These are phyloP conservation scores for Hypomesus transpacificus DNA, from an alignment of 2,113 vertebrate species.

Conservation along the genomic window DNA sequence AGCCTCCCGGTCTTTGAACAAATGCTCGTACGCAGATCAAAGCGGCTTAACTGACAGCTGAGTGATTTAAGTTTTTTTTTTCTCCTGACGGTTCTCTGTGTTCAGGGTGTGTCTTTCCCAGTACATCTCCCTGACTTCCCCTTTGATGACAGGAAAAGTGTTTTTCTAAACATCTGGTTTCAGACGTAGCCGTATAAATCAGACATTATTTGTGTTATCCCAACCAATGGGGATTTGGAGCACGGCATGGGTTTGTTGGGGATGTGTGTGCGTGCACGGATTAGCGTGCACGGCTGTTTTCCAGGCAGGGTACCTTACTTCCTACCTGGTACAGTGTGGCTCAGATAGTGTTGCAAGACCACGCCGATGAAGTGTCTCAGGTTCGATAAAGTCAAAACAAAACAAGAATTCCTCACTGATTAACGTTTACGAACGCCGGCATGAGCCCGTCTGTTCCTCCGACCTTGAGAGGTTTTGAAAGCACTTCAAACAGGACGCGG, in stretches of 20 bases:
- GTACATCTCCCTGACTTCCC: background rate
- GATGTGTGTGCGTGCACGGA: background rate
- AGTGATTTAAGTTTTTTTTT: conserved; percentile 13
- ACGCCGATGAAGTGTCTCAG: background rate
- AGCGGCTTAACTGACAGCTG: conserved; percentile 32
- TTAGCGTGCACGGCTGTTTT: background rate
- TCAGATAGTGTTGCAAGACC: conserved; percentile 1
- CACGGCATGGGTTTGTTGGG: background rate
- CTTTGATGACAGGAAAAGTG: conserved; percentile 28
- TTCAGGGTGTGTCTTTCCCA: background rate
- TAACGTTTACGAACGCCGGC: conserved; percentile 10
- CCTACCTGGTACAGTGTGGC: conserved; percentile 9
- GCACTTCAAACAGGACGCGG: conserved; percentile 20
- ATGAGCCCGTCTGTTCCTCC: conserved; percentile 20
- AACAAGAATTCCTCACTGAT: conserved; percentile 29
- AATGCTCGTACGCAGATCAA: conserved; percentile 29
- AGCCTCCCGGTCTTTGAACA: conserved; percentile 12
- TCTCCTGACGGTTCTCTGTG: background rate
- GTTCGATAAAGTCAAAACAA: conserved; percentile 19
- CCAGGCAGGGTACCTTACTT: too few relatives aligned
- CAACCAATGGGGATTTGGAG: background rate
- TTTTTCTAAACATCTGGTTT: conserved; percentile 10
- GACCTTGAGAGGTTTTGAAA: conserved; percentile 17
- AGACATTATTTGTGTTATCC: background rate
- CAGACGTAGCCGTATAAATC: conserved; percentile 31